Evolutionary conservation across 1,140 invertebrate species (phyloP), one percentile per base, ranked within the genome.

Genomic region (Dinothrombium tinctorium): DNA sequence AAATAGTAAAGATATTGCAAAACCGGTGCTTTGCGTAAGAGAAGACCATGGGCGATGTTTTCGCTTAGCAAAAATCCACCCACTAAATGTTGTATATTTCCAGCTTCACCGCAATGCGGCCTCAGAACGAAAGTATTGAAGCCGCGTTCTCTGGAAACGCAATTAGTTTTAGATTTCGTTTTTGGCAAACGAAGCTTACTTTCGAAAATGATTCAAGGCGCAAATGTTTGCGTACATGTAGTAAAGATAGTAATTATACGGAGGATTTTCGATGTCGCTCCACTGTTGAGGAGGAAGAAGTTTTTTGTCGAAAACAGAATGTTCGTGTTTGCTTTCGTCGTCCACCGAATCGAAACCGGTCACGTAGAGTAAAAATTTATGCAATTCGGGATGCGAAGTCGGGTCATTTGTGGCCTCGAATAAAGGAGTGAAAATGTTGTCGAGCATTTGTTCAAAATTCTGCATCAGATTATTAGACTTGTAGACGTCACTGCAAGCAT

Each of bases 21-120:
- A 7, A 98, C 94, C 19, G 94, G 94, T 23, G 90, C 66, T 71
- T 99, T 99, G 52, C 94, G 66, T 7, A 99, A 67, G 12, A 98
- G 59, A 9, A 99, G 64, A 17, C 94, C 94, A 58, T 99, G 94
- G 2, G 86, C 87, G 52, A 99, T 99, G 59, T 90, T 96, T 59
- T 99, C 90, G n/a, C 87, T 82, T 56, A 96, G 72, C 67, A 99
- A 74, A 59, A 86, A 98, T 2, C 84, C 86, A 52, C 86, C 80
- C 0, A 96, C 80, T 11, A 98, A 66, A 68, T 96, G 89, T 56
- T 92, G 84, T 40, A 92, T 74, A 4, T 84, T 74, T 0, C 94
- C 94, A 32, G 94, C 92, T 64, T 99, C 94, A 1, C 94, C 94
- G 59, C 90, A 96, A 63, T 99, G 94, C 21, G 94, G 92, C 20